These are phyloP conservation scores for Pogonus chalceus DNA, from an alignment of 1,140 invertebrate genomes.

Conservation along the genomic window DNA sequence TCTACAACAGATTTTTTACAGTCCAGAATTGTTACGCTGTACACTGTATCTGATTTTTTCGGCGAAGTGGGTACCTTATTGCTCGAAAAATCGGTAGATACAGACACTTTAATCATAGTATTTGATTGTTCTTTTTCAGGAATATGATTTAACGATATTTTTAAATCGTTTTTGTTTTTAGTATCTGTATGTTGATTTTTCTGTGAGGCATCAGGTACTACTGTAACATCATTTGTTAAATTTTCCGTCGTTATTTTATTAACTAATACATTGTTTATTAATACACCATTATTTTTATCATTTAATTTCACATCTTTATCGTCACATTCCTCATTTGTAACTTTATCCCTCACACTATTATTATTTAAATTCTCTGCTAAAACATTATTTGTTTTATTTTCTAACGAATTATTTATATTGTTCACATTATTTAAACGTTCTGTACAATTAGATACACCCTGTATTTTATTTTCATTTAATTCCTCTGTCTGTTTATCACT, in stretches of 20 bases:
- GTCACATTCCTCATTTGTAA: no score
- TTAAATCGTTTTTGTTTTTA: no score
- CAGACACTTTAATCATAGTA: conserved; percentile 15
- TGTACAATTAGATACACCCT: not conserved
- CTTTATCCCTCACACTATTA: conserved; percentile 3
- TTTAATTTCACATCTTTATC: no score
- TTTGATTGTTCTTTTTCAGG: conserved; percentile 17
- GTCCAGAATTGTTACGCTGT: conserved; percentile 5
- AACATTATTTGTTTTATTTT: not conserved
- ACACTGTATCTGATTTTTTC: not conserved
- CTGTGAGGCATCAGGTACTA: no score
- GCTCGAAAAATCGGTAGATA: no score
- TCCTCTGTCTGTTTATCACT: not conserved
- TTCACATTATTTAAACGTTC: not conserved
- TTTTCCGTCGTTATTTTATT: no score
- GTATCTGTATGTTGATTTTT: no score
- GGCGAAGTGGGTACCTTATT: no score
- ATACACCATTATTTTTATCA: no score
- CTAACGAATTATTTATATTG: no score
- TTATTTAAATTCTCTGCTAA: not conserved
- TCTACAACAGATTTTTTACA: conserved; percentile 8
- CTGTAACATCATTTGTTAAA: no score
- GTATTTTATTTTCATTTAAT: not conserved
- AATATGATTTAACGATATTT: conserved; percentile 18
- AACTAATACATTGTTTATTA: no score